Percentiles rank a stretch among this genome's conserved stretches.
Conservation (phyloP, 2,888 invertebrate species). For the Macrophya alboannulata region DNA sequence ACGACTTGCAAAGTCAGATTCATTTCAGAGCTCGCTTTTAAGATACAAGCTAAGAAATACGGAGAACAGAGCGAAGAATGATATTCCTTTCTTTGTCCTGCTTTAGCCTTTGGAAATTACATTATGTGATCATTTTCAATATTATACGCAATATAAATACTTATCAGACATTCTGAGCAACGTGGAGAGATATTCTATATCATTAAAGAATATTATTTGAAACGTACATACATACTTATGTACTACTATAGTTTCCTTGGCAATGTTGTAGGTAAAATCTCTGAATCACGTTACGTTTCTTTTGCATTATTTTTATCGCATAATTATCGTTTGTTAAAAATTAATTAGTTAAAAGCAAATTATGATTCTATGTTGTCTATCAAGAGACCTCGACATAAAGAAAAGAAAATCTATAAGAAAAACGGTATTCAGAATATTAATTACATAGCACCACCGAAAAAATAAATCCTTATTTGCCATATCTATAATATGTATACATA, state of each 20-base stretch:
- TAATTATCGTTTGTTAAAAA: neutral
- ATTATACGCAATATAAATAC: neutral
- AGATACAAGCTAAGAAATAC: neutral
- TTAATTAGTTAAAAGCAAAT: neutral
- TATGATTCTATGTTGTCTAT: neutral
- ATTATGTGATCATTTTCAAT: constrained; percentile 38
- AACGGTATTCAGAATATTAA: neutral
- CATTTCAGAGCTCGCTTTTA: neutral
- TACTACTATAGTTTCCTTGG: neutral
- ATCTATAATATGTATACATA: no score
- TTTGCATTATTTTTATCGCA: neutral
- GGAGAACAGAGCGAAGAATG: constrained; percentile 7
- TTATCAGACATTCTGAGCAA: neutral
- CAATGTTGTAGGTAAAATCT: neutral
- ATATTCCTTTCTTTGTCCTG: neutral
- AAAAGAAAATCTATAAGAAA: no score
- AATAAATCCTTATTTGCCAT: neutral
- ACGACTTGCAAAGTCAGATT: neutral
- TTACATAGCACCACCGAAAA: neutral
- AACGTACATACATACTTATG: no score
- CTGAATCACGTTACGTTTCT: neutral
- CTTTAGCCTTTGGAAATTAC: constrained; percentile 3
- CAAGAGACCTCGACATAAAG: no score
- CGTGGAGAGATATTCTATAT: neutral
- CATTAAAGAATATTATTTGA: neutral